phyloP scores from a whole-genome alignment of 2,888 invertebrate genomes.

The Colletes collaris region DNA sequence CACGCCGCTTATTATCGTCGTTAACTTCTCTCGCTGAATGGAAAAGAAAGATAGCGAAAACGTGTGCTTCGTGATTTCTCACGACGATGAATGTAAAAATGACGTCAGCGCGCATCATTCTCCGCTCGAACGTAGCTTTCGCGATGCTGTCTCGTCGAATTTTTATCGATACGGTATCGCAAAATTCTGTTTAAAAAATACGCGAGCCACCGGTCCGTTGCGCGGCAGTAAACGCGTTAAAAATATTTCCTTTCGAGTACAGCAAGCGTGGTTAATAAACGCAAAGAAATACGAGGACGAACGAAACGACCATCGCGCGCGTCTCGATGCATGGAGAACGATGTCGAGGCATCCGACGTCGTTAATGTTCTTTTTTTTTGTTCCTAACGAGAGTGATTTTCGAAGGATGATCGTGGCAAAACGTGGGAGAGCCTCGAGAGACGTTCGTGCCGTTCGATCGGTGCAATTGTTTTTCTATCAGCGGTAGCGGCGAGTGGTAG shows the following conservation, averaged over 20 bases:
- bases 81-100: conserved; percentile 1
- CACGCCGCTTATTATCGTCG: conserved; percentile 2
- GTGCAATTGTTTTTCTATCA: conserved; percentile 36
- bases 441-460: conserved; percentile 5
- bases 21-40: conserved; percentile 2
- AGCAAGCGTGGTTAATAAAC: too few species aligned
- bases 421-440: conserved; percentile 31
- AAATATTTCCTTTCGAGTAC: too few species aligned
- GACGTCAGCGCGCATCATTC: conserved; percentile 25
- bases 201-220: too few species aligned
- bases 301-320: too few species aligned
- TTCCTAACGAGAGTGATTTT: conserved; percentile 28
- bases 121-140: neutral
- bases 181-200: too few species aligned
- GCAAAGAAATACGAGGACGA: too few species aligned
- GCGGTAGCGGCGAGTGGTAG: conserved; percentile 1
- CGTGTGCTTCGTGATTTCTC: conserved; percentile 1
- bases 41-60: neutral
- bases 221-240: too few species aligned
- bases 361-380: conserved; percentile 2
- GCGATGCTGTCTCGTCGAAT: neutral
- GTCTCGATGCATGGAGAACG: too few species aligned
- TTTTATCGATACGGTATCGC: too few species aligned
- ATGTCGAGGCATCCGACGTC: neutral
- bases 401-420: conserved; percentile 25